Conservation (phyloP, 2,113 vertebrate genomes). For the Salvelinus fontinalis region DNA sequence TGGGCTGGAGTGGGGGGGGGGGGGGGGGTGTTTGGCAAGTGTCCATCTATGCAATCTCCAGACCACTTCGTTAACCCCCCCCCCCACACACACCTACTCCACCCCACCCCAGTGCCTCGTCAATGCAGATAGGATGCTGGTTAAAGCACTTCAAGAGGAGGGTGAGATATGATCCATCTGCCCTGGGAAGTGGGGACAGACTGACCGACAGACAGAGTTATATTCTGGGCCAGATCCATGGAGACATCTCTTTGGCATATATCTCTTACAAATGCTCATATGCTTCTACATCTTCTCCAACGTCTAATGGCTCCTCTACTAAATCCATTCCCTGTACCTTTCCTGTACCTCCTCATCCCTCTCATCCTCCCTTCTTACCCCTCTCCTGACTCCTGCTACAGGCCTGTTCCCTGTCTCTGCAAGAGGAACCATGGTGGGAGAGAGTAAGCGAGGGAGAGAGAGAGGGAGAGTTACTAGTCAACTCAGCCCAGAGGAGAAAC, state of each 20-base stretch:
- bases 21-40: not conserved
- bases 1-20: not conserved
- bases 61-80: not conserved
- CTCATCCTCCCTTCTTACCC: not conserved
- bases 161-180: not conserved
- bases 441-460: constrained; percentile 1
- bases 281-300: not conserved
- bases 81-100: not conserved
- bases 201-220: no score
- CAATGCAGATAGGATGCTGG: not conserved
- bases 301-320: not conserved
- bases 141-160: not conserved
- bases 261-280: not conserved
- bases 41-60: not conserved
- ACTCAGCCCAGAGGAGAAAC: not conserved
- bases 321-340: not conserved
- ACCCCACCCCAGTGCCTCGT: not conserved
- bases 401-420: not conserved
- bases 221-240: no score
- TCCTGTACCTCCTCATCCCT: not conserved
- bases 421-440: not conserved
- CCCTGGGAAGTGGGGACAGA: not conserved
- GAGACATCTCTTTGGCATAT: no score
- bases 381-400: not conserved
- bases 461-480: not conserved